Base-by-base conservation (phyloP, 2,888 invertebrate genomes). In the Eurytoma californica region DNA sequence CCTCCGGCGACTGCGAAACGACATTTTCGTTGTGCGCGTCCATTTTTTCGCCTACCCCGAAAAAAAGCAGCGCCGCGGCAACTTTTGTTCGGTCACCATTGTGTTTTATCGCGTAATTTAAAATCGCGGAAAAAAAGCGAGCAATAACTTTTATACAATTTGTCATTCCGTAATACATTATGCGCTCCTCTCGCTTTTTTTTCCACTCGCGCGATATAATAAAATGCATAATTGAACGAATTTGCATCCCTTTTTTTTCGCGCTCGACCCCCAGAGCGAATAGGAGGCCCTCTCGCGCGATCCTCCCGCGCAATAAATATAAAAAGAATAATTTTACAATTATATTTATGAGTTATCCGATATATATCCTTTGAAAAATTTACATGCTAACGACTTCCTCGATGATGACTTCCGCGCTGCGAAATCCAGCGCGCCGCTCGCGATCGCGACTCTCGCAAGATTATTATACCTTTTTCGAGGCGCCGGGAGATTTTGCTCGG, bases 21-120 rank as follows among this genome's bases (percentile, higher is more conserved):
- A 72, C 77, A 74, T 47, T 77, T 39, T 39, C 39, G 39, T 39
- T 39, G 39, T 39, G 39, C 9, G 39, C 39, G 39, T 9, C 9
- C 9, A 7, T 80, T 75, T 79, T 81, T 77, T 77, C 73, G 24
- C 9, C 39, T 9, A 39, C 39, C 39, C 39, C 7, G 39, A 49
- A 51, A 65, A 77, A 76, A 72, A 74, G 57, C 28, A 39, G 39
- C 39, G 39, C 39, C 39, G 39, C 53, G 73, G 53, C 57, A 77
- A 81, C 81, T 81, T 81, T 81, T 79, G 77, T 79, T 77, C 75
- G 60, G 77, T 20, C 73, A 74, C 78, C 79, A 81, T 81, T 79
- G 81, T 81, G 72, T 47, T 81, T 81, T 81, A 79, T 79, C 79
- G 79, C 74, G 79, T 81, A 81, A 81, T 81, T 81, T 81, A 74